Base-by-base conservation (phyloP, 2,113 vertebrate genomes). In the Hippocampus comes region DNA sequence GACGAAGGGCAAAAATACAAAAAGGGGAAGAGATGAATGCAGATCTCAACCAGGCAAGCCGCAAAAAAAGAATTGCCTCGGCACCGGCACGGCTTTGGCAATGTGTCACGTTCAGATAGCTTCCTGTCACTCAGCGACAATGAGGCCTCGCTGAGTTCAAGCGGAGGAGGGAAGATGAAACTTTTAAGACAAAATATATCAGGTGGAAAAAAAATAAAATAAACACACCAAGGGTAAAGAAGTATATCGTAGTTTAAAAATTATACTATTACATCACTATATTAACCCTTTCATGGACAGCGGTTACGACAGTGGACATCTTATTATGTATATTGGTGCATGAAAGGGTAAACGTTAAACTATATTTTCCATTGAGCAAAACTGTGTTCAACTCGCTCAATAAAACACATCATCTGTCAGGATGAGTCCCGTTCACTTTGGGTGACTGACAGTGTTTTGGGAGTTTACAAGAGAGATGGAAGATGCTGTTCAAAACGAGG, bases 371-470 rank as follows among this genome's bases (percentile, higher is more conserved):
- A 38, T 5, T 38, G 34, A 38, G 5, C 34, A 38, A 38, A 6
- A 38, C 34, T 38, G 1, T 74, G 79, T 63, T 72, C 61, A 51
- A 67, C 76, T 81, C 57, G 70, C 76, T 81, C 78, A 82, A 81
- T 63, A 72, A 67, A 71, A 56, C 68, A 71, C 73, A 64, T 72
- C 67, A 64, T 74, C 69, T 73, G 67, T 73, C 66, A 70, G 61
- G 21, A 41, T 63, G 59, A 70, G 60, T 70, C 63, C 51, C 67
- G 67, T 20, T 43, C 59, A 68, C 57, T 69, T 61, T 9, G 12
- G 73, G 48, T 27, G 68, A 69, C 63, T 80, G 38, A 43, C 63
- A 43, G 38, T 71, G 70, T 78, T 66, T 68, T 63, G 43, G 55
- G 10, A 43, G 60, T 66, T 67, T 21, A 30, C 30, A 41, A 70